Percentiles rank a stretch among this genome's conserved stretches.
These are phyloP conservation scores for Plebejus anna DNA, from an alignment of 2,888 invertebrate species.

Conservation along the genomic window DNA sequence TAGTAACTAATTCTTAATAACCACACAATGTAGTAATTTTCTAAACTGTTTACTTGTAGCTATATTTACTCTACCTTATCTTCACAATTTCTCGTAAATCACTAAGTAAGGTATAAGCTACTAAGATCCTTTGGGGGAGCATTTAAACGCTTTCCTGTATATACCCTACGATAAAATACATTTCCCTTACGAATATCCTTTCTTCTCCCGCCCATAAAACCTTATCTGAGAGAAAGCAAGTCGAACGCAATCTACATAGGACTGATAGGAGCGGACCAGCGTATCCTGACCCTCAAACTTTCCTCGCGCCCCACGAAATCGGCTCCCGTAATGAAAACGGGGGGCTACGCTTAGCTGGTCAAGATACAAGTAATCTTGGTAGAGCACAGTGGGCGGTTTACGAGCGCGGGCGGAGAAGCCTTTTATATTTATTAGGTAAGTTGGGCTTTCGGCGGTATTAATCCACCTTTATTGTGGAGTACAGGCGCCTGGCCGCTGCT, in stretches of 20 bases:
- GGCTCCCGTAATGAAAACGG: constrained; percentile 58
- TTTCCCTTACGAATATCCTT: constrained; percentile 72
- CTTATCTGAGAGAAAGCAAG: constrained; percentile 74
- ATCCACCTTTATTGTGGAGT: constrained; percentile 77
- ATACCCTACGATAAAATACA: constrained; percentile 44
- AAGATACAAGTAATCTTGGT: constrained; percentile 74
- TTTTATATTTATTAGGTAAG: constrained; percentile 82
- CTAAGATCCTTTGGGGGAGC: neutral
- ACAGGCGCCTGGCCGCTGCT: constrained; percentile 54
- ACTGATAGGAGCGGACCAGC: constrained; percentile 72
- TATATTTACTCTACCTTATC: neutral
- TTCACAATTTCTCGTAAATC: neutral
- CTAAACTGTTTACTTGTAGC: too few relatives aligned
- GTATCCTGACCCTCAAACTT: constrained; percentile 49
- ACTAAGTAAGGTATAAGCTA: neutral
- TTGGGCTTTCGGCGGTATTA: constrained; percentile 78
- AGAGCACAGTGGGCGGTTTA: constrained; percentile 75
- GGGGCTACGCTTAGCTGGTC: constrained; percentile 55
- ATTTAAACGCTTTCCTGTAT: neutral
- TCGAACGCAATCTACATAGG: constrained; percentile 73
- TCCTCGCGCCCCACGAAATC: constrained; percentile 43
- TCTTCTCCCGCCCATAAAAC: constrained; percentile 70
- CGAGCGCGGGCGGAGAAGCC: constrained; percentile 73
- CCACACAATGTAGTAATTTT: too few relatives aligned
- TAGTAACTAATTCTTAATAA: too few relatives aligned